Conservation (phyloP, 2,113 vertebrate species). For the Himantopus leucocephalus region DNA sequence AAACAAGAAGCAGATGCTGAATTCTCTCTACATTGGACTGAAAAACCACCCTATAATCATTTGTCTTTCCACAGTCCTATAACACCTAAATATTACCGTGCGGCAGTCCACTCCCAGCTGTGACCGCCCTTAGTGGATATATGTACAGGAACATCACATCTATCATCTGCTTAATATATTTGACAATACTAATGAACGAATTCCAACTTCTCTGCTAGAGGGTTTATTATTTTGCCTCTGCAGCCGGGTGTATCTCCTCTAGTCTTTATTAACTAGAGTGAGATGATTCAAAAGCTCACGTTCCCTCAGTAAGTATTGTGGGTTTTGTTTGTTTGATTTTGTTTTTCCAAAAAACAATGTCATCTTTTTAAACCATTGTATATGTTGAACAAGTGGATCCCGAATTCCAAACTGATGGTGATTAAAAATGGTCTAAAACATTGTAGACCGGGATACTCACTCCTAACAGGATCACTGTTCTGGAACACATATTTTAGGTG, state of each 20-base stretch:
- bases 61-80: neutral
- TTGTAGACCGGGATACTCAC: fast-evolving
- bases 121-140: neutral
- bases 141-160: neutral
- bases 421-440: neutral
- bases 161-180: neutral
- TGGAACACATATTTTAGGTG: neutral
- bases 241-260: neutral
- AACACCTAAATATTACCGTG: neutral
- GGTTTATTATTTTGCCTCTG: neutral
- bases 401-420: neutral
- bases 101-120: neutral
- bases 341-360: neutral
- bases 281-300: neutral
- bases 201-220: neutral
- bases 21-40: neutral
- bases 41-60: neutral
- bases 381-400: neutral
- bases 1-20: neutral
- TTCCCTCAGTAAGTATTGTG: neutral
- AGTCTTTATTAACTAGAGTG: neutral
- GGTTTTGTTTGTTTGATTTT: neutral
- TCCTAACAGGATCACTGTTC: neutral
- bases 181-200: neutral
- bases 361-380: neutral